A percentile compares a stretch with the other conserved stretches of the same genome.
These are phyloP conservation scores for Drosophila bifasciata DNA, from an alignment of 1,140 invertebrate species.

Conservation along the genomic window DNA sequence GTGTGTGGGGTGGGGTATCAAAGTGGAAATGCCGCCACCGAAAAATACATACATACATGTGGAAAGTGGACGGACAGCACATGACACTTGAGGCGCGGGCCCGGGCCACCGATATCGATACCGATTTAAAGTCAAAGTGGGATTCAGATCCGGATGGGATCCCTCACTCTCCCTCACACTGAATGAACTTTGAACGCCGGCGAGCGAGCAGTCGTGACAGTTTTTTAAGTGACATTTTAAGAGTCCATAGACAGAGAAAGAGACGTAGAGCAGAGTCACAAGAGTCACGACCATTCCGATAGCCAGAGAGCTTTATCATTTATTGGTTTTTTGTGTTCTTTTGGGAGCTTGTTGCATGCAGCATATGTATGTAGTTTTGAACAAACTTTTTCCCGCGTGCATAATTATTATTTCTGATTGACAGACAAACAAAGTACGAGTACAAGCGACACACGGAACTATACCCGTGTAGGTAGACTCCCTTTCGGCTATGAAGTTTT, in stretches of 20 bases:
- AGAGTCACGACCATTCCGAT: too few relatives aligned
- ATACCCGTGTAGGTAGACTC: slow-evolving; percentile 22
- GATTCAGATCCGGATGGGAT: slow-evolving; percentile 5
- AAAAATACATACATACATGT: slow-evolving; percentile 53
- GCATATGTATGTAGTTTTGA: not conserved
- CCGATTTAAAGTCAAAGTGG: slow-evolving; percentile 14
- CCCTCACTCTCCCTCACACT: slow-evolving; percentile 5
- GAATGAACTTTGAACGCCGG: slow-evolving; percentile 48
- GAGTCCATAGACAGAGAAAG: not conserved
- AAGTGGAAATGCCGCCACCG: slow-evolving; percentile 63
- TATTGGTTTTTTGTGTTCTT: too few relatives aligned
- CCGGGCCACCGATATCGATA: slow-evolving; percentile 1
- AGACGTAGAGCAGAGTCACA: too few relatives aligned
- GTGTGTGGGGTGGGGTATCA: slow-evolving; percentile 53
- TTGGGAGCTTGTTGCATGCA: not conserved
- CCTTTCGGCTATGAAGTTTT: not conserved
- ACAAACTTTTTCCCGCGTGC: not conserved
- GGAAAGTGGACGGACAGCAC: slow-evolving; percentile 57
- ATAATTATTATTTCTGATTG: slow-evolving; percentile 23
- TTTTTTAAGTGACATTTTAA: slow-evolving; percentile 19
- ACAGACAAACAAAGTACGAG: slow-evolving; percentile 11
- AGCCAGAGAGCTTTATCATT: too few relatives aligned
- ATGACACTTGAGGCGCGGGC: slow-evolving; percentile 36
- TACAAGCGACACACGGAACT: not conserved
- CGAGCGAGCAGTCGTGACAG: slow-evolving; percentile 20